These are phyloP conservation scores for Oikopleura albicans DNA, from an alignment of 23 tunicate genomes.

Conservation along the genomic window DNA sequence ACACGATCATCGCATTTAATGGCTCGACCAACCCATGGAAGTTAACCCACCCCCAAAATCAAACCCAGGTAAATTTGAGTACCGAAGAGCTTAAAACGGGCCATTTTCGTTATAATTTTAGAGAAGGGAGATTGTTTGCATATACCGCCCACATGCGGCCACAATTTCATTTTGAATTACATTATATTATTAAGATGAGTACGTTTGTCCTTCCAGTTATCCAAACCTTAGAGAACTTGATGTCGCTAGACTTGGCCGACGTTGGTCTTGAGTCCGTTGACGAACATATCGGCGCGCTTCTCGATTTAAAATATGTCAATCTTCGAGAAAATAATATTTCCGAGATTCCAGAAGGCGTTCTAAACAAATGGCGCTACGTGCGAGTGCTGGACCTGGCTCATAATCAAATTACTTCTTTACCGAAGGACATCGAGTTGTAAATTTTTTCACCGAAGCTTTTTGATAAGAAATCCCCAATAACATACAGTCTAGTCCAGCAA, in stretches of 20 bases:
- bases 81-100: background rate
- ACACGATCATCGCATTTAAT: background rate
- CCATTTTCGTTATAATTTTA: no score
- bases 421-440: background rate
- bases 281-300: background rate
- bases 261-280: background rate
- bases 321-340: background rate
- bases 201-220: no score
- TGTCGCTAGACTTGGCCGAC: no score
- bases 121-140: no score
- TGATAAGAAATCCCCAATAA: no score
- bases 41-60: background rate
- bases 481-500: no score
- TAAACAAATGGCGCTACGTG: background rate
- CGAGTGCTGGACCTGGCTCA: background rate
- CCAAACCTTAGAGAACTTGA: no score
- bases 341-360: background rate
- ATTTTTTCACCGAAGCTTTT: background rate
- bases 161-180: no score
- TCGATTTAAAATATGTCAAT: background rate
- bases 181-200: no score
- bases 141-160: no score
- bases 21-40: slow-evolving; percentile 1
- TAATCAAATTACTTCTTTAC: background rate
- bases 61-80: background rate